These are phyloP conservation scores for Halesus radiatus DNA, from an alignment of 1,140 invertebrate genomes.

Conservation along the genomic window DNA sequence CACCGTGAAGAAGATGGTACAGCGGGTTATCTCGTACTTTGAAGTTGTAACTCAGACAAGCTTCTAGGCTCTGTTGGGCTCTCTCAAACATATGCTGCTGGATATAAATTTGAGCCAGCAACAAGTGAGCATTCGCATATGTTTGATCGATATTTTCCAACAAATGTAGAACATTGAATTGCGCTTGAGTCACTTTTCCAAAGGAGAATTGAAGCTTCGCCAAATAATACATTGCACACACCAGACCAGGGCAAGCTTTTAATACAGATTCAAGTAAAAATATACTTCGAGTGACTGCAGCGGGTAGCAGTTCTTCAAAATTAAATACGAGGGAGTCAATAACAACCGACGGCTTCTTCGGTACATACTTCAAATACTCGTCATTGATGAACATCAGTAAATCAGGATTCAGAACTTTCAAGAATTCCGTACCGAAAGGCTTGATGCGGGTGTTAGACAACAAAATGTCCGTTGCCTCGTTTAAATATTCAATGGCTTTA, in stretches of 20 bases:
- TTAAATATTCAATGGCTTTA: constrained; percentile 75
- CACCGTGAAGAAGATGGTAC: constrained; percentile 89
- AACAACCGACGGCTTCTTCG: constrained; percentile 72
- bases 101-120: constrained; percentile 89
- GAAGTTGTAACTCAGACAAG: constrained; percentile 92
- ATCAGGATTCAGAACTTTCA: constrained; percentile 86
- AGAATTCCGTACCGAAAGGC: constrained; percentile 82
- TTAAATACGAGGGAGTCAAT: constrained; percentile 64
- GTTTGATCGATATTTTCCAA: constrained; percentile 82
- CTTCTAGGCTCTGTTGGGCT: constrained; percentile 88
- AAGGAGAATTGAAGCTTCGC: constrained; percentile 86
- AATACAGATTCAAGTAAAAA: constrained; percentile 81
- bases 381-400: constrained; percentile 85
- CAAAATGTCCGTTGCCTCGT: constrained; percentile 80
- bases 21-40: constrained; percentile 90
- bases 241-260: constrained; percentile 86
- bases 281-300: constrained; percentile 69
- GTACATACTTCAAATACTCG: constrained; percentile 83
- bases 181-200: constrained; percentile 80
- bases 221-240: constrained; percentile 80
- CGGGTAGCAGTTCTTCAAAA: constrained; percentile 63
- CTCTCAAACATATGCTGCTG: constrained; percentile 81
- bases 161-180: constrained; percentile 78
- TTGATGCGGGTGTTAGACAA: constrained; percentile 74
- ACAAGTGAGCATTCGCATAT: constrained; percentile 85